phyloP scores from a whole-genome alignment of 2,113 vertebrate genomes.

The Elephantulus edwardii region DNA sequence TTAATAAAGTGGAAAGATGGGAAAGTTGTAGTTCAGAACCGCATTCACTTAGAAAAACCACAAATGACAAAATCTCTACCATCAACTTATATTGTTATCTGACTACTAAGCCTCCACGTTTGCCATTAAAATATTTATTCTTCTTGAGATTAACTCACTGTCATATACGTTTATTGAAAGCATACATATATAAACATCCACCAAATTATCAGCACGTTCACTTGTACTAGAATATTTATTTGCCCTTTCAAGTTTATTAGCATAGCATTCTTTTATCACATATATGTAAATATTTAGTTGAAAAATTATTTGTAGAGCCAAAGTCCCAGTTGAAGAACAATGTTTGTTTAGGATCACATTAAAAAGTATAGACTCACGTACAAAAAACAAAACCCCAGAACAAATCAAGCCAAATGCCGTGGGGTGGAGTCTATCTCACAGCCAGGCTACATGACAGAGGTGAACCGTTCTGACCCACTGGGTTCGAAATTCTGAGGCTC shows the following conservation, averaged over 20 bases:
- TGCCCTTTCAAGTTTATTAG: neutral
- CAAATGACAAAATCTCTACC: neutral
- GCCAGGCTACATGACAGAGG: too few species aligned
- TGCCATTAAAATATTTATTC: constrained; percentile 15
- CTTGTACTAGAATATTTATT: neutral
- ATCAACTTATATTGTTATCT: neutral
- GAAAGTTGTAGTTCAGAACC: neutral
- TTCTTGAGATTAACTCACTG: neutral
- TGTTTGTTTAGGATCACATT: neutral
- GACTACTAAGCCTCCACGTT: neutral
- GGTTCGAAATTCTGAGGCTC: too few species aligned
- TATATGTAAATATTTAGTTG: neutral
- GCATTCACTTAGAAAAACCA: constrained; percentile 18
- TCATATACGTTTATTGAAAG: neutral
- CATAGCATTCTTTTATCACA: neutral
- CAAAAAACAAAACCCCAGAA: too few species aligned
- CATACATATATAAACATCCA: neutral
- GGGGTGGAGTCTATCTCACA: too few species aligned
- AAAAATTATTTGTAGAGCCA: neutral
- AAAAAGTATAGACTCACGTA: too few species aligned
- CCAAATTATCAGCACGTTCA: constrained; percentile 27
- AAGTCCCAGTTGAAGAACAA: too few species aligned
- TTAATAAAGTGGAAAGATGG: neutral
- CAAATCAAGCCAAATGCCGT: too few species aligned
- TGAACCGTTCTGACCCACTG: too few species aligned